phyloP scores from a whole-genome alignment of 2,888 invertebrate genomes.

The Kryphioiulus occultus region DNA sequence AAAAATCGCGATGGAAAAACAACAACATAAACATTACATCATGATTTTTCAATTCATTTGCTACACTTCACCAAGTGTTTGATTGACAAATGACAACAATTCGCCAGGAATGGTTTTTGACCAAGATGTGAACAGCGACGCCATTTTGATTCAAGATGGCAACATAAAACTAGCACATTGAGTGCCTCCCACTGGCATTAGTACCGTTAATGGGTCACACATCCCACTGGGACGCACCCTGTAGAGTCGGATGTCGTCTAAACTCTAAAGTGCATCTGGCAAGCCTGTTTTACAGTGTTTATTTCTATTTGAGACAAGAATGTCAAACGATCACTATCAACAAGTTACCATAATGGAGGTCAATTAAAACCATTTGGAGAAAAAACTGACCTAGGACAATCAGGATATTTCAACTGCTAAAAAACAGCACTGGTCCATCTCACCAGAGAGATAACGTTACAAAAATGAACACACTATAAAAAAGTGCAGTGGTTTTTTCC shows the following conservation, averaged over 20 bases:
- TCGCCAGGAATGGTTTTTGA: too few species aligned
- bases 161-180: too few species aligned
- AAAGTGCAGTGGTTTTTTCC: background rate
- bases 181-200: background rate
- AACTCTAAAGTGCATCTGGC: background rate
- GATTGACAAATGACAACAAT: too few species aligned
- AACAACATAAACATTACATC: too few species aligned
- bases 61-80: too few species aligned
- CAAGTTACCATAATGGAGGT: slow-evolving; percentile 9
- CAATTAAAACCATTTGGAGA: background rate
- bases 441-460: background rate
- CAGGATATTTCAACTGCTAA: background rate
- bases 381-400: slow-evolving; percentile 1
- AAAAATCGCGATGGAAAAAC: too few species aligned
- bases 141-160: background rate
- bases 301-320: background rate
- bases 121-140: too few species aligned
- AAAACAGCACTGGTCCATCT: background rate
- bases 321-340: background rate
- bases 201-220: background rate
- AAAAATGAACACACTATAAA: background rate
- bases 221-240: background rate
- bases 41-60: too few species aligned
- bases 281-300: background rate
- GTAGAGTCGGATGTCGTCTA: background rate